phyloP scores from a whole-genome alignment of 2,113 vertebrate genomes.

The Actenoides hombroni region DNA sequence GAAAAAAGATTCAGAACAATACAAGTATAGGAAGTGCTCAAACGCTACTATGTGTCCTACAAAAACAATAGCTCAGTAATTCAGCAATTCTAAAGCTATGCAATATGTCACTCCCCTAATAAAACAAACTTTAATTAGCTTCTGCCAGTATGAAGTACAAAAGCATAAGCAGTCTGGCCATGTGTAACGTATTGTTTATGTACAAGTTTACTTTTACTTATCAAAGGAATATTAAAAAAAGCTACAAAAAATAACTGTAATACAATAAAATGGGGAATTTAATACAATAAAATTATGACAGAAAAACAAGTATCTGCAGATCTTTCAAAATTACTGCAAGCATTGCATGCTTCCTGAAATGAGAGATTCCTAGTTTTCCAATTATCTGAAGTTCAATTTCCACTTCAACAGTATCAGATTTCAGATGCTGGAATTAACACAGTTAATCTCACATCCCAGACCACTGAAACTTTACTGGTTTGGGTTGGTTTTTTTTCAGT shows the following conservation, averaged over 20 bases:
- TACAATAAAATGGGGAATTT: background rate
- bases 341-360: background rate
- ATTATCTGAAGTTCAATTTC: background rate
- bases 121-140: background rate
- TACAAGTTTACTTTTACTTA: background rate
- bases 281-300: background rate
- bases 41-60: background rate
- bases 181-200: accelerated
- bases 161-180: background rate
- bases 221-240: no score
- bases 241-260: background rate
- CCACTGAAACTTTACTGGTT: background rate
- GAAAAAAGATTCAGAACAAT: background rate
- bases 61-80: background rate
- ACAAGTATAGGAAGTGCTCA: background rate
- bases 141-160: background rate
- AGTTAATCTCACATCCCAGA: background rate
- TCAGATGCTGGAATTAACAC: background rate
- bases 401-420: background rate
- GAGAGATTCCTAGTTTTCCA: background rate
- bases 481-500: background rate
- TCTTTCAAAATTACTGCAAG: background rate
- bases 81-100: background rate
- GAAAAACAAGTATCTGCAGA: background rate
- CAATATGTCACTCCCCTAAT: background rate